Percentiles rank a stretch among this genome's conserved stretches.
Conservation (phyloP, 2,797 vertebrate genomes). For the Neosilurus mollespiculum region DNA sequence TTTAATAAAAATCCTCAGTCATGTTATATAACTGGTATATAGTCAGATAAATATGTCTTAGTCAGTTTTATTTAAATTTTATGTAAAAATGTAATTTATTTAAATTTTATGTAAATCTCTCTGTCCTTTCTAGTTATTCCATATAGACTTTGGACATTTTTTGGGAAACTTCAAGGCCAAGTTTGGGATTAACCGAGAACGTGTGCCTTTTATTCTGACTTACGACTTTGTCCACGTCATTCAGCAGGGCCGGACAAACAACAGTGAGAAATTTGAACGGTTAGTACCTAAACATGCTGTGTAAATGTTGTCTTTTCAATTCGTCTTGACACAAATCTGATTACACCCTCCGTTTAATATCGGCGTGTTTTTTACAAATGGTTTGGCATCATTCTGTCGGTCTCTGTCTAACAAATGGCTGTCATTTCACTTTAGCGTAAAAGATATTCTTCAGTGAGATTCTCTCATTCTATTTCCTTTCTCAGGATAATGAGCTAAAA, state of each 20-base stretch:
- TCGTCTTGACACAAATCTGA: not conserved
- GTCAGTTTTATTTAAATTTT: not conserved
- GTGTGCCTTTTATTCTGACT: slow-evolving; percentile 96
- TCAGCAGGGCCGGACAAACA: slow-evolving; percentile 92
- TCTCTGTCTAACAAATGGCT: not conserved
- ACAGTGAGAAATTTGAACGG: slow-evolving; percentile 98
- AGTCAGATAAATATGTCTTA: too few species aligned
- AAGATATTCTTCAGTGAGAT: not conserved
- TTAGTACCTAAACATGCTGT: slow-evolving; percentile 55
- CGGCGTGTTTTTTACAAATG: not conserved
- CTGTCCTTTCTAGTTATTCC: slow-evolving; percentile 82
- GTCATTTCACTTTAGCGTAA: not conserved
- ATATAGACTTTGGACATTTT: slow-evolving; percentile 98
- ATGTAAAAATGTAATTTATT: not conserved
- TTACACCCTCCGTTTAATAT: not conserved
- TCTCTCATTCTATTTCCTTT: not conserved
- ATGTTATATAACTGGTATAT: not conserved
- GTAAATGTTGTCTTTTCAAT: not conserved
- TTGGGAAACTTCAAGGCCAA: slow-evolving; percentile 98
- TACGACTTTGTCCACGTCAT: slow-evolving; percentile 98
- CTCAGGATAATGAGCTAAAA: not conserved
- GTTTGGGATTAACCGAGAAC: slow-evolving; percentile 96
- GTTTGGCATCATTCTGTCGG: not conserved
- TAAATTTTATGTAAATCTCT: slow-evolving; percentile 16
- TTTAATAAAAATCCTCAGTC: not conserved